Conservation (phyloP, 2,797 vertebrate species). For the Hirundo rustica region DNA sequence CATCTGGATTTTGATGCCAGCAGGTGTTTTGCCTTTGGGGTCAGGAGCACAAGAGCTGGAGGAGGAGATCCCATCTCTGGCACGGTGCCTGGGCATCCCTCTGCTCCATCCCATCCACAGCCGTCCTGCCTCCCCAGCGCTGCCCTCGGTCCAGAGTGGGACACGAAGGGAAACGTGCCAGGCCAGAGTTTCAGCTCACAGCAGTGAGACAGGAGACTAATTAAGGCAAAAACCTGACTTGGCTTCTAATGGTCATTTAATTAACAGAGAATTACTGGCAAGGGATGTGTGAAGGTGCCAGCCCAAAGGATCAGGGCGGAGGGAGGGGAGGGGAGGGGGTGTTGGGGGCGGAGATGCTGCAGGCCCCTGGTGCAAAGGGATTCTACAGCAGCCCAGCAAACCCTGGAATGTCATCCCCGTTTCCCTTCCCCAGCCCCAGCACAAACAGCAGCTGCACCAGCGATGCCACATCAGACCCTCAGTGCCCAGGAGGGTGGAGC, state of each 20-base stretch:
- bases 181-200: neutral
- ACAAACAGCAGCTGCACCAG: neutral
- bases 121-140: rapidly evolving
- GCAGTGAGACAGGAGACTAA: neutral
- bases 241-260: conserved; percentile 48
- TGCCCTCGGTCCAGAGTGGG: rapidly evolving
- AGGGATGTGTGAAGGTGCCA: neutral
- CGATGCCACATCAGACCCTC: rapidly evolving
- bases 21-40: neutral
- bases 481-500: neutral
- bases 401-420: rapidly evolving
- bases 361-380: neutral
- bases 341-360: neutral
- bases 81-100: rapidly evolving
- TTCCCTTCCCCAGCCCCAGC: neutral
- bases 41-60: neutral
- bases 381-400: neutral
- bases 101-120: rapidly evolving
- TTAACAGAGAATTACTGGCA: neutral
- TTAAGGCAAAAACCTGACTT: conserved; percentile 5
- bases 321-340: no score
- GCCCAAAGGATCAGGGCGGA: neutral
- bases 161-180: rapidly evolving
- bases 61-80: neutral
- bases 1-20: neutral